Evolutionary conservation across 2,888 invertebrate species (phyloP), one percentile per base, ranked within the genome.

Genomic region (Carabus problematicus): DNA sequence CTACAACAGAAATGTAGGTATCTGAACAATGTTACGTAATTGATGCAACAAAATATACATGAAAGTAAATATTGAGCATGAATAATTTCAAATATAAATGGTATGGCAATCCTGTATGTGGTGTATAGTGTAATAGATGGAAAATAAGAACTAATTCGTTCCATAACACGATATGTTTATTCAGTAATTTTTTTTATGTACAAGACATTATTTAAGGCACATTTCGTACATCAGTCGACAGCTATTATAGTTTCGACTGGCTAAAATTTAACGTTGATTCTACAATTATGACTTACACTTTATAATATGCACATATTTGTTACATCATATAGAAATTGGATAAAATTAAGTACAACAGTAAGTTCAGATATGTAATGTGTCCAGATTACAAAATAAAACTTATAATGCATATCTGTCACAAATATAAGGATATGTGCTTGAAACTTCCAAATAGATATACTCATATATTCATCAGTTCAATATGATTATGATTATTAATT

Each of bases 111-210:
- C n/a, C n/a, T n/a, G n/a, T n/a, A n/a, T n/a, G n/a, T n/a, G n/a
- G n/a, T n/a, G n/a, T 29, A 29, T n/a, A 29, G 29, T 29, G 29
- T 29, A 29, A 52, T 14, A 52, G 4, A 16, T 9, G 19, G 11
- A 19, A 16, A 12, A 14, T 18, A 52, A 52, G 16, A 52, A 56
- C 16, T 49, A 41, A 42, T 43, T 8, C 11, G 43, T 45, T 42
- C 55, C 59, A 62, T 70, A 64, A 61, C 61, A 56, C 62, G 60
- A 70, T 71, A 72, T 64, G 71, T 49, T 72, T 73, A 54, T 54
- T 73, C 72, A 71, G 66, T 71, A 74, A 72, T 73, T 82, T 83
- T 49, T 49, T 83, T 59, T 69, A 69, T 69, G 62, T 69, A 69
- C 69, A 69, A 69, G 69, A 69, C 60, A 68, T 61, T 67, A 62